Evolutionary conservation across 2,888 invertebrate genomes (phyloP).

Genomic region (Drosophila testacea): DNA sequence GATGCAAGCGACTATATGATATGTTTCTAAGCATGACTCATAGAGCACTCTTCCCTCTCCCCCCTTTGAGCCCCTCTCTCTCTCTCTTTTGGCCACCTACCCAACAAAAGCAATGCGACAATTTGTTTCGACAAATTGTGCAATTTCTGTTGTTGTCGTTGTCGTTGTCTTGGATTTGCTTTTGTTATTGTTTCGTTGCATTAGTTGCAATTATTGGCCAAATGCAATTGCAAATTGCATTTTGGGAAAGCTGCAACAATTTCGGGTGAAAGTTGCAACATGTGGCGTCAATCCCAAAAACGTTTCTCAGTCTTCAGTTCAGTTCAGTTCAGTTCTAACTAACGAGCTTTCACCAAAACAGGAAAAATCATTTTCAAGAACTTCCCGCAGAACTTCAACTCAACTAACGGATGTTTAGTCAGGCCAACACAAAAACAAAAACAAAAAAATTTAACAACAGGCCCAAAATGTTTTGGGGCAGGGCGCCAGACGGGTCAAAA

Average conservation of each 20-base stretch:
- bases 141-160: constrained; percentile 55
- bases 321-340: constrained; percentile 28
- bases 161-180: constrained; percentile 40
- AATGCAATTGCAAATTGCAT: constrained; percentile 76
- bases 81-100: neutral
- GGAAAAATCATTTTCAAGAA: constrained; percentile 70
- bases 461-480: constrained; percentile 30
- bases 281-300: constrained; percentile 46
- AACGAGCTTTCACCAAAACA: constrained; percentile 74
- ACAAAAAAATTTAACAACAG: constrained; percentile 17
- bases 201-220: constrained; percentile 76
- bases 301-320: constrained; percentile 17
- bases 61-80: neutral
- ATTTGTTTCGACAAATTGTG: constrained; percentile 69
- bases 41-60: neutral
- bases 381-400: constrained; percentile 43
- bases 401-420: constrained; percentile 62
- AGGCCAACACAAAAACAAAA: constrained; percentile 7
- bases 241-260: constrained; percentile 60
- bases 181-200: constrained; percentile 56
- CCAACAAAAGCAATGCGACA: constrained; percentile 22
- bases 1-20: constrained; percentile 14
- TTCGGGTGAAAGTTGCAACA: constrained; percentile 69
- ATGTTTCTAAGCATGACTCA: constrained; percentile 47
- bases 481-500: constrained; percentile 62